A percentile compares a stretch with the other conserved stretches of the same genome.
phyloP scores from a whole-genome alignment of 2,113 vertebrate genomes.

The Pluvialis apricaria region DNA sequence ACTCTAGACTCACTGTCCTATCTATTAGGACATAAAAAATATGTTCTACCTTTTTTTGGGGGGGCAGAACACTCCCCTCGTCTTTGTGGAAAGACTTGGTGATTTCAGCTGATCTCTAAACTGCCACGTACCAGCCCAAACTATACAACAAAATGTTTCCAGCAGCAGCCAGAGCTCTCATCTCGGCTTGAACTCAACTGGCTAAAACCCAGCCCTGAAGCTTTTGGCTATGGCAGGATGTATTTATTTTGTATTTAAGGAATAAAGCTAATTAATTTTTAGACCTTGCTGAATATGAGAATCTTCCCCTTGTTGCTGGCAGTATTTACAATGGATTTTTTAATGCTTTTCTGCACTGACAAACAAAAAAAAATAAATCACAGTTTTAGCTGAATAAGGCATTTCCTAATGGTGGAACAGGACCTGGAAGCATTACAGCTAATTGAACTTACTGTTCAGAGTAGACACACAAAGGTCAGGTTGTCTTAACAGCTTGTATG shows the following conservation, averaged over 20 bases:
- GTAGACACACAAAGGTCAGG: slow-evolving; percentile 42
- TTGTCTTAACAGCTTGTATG: slow-evolving; percentile 33
- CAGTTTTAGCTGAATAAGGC: slow-evolving; percentile 31
- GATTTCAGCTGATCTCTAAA: neutral
- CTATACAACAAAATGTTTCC: neutral
- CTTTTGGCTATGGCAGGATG: neutral
- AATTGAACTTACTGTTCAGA: slow-evolving; percentile 38
- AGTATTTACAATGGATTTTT: neutral
- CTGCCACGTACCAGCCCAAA: neutral
- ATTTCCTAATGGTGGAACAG: slow-evolving; percentile 24
- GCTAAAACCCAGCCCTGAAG: neutral
- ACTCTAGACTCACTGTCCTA: neutral
- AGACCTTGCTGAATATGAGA: neutral
- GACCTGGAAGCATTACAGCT: slow-evolving; percentile 21
- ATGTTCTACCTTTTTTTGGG: too few species aligned
- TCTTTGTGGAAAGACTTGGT: neutral
- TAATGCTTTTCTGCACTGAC: neutral
- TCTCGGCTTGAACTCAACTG: neutral
- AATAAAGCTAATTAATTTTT: slow-evolving; percentile 9
- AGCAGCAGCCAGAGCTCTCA: neutral
- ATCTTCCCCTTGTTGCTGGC: neutral
- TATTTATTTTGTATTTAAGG: slow-evolving; percentile 1
- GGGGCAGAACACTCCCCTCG: neutral
- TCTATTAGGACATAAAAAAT: too few species aligned
- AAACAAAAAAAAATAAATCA: neutral